Conservation (phyloP, 2,113 vertebrate genomes). For the Terrapene triunguis region DNA sequence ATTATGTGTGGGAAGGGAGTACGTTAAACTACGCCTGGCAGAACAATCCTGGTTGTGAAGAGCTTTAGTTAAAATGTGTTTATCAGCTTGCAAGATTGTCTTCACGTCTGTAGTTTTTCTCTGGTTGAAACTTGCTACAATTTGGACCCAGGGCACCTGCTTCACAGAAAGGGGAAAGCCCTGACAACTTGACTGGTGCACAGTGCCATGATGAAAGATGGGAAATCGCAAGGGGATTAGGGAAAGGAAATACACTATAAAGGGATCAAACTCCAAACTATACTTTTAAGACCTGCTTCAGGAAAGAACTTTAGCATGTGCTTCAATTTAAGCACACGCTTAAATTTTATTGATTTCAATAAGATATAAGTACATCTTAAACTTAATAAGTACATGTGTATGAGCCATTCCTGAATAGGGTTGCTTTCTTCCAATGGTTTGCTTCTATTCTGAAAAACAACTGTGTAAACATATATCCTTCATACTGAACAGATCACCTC, state of each 20-base stretch:
- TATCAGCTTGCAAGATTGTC: background rate
- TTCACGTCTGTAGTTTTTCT: background rate
- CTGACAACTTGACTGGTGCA: rapidly evolving
- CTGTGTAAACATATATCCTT: background rate
- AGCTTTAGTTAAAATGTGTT: background rate
- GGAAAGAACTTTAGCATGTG: slow-evolving; percentile 1
- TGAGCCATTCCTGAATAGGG: slow-evolving; percentile 22
- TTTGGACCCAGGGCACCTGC: background rate
- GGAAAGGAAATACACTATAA: background rate
- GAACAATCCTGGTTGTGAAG: background rate
- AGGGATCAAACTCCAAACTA: background rate
- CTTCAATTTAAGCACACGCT: slow-evolving; percentile 43
- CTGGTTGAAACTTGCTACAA: background rate
- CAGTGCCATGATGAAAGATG: background rate
- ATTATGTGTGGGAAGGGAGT: background rate
- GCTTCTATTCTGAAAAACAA: slow-evolving; percentile 7
- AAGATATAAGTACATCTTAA: background rate
- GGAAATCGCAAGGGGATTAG: background rate
- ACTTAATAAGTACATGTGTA: background rate
- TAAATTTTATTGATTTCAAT: slow-evolving; percentile 10
- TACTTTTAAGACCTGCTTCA: slow-evolving; percentile 10
- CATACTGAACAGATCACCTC: background rate
- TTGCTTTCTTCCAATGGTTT: slow-evolving; percentile 26
- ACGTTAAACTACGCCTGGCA: background rate
- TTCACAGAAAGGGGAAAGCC: background rate